Conservation (phyloP, 2,888 invertebrate genomes). For the Orgyia antiqua region DNA sequence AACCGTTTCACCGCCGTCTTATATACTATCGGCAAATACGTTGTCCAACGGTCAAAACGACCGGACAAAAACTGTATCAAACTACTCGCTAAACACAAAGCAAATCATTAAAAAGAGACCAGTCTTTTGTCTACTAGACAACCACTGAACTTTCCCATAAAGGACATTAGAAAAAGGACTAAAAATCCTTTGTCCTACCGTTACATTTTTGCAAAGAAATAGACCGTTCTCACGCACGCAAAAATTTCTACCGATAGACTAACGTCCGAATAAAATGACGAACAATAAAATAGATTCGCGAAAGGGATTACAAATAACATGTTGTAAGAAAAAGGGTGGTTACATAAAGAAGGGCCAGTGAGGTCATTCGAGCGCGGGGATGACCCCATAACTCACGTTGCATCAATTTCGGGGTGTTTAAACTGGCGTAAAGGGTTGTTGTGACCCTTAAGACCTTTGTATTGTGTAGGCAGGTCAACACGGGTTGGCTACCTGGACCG, state of each 20-base stretch:
- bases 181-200: constrained; percentile 41
- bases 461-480: constrained; percentile 53
- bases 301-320: constrained; percentile 78
- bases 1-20: constrained; percentile 51
- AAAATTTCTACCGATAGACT: constrained; percentile 68
- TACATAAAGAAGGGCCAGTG: constrained; percentile 64
- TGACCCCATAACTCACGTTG: constrained; percentile 77
- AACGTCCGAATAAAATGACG: constrained; percentile 50
- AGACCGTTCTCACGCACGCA: constrained; percentile 74
- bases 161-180: constrained; percentile 30
- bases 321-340: constrained; percentile 69
- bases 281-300: constrained; percentile 78
- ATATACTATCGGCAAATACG: constrained; percentile 72
- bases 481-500: constrained; percentile 68
- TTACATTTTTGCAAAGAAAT: constrained; percentile 75
- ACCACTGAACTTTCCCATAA: constrained; percentile 62
- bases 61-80: constrained; percentile 68
- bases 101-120: constrained; percentile 76
- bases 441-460: constrained; percentile 61
- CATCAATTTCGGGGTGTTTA: constrained; percentile 71
- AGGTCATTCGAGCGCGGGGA: constrained; percentile 63
- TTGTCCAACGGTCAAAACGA: constrained; percentile 69
- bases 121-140: constrained; percentile 62
- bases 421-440: constrained; percentile 69
- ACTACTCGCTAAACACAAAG: constrained; percentile 56